Base-by-base conservation (phyloP, 2,797 vertebrate genomes). In the Paramormyrops hopkinsi region DNA sequence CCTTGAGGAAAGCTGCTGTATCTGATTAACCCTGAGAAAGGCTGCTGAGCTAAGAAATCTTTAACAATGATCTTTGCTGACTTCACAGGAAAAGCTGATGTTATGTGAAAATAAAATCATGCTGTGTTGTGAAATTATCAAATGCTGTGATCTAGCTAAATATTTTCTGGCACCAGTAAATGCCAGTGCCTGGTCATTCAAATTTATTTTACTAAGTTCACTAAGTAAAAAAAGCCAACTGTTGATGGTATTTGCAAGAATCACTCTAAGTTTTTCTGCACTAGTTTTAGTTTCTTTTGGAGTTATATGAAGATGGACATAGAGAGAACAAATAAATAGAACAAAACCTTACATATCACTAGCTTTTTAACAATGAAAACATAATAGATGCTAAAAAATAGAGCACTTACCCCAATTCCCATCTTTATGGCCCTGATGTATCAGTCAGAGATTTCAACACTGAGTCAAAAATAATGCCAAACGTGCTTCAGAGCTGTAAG, bases 1-100 rank as follows among this genome's bases (percentile, higher is more conserved):
- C 50, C 22, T 11, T 25, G 48, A 86, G 3, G 12, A 53, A 86
- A 44, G 41, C 41, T 25, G 48, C 9, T 22, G n/a, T 25, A 12
- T 85, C 48, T 29, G 84, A 73, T 73, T 33, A 87, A 56, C 33
- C 29, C 14, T 62, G 86, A 62, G 86, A 56, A 44, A 87, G 53
- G 53, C 50, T 41, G 56, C 56, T 88, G 84, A 86, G 25, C 84
- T 54, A 51, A 51, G 25, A 53, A 17, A 46, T 82, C 44, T 87
- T 59, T 87, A 37, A 87, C 53, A 59, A 59, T 37, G 85, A 56
- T 87, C 86, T 59, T 29, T 87, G 53, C 86, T 87, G 86, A 87
- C 53, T 87, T 51, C 86, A 87, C 51, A 56, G 86, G 53, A 87
- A 59, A 87, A 87, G 33, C 33, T 59, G 29, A 87, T 37, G 17